Percentiles rank a stretch among this genome's conserved stretches.
Conservation (phyloP, 2,888 invertebrate genomes). For the Entomobrya proxima region DNA sequence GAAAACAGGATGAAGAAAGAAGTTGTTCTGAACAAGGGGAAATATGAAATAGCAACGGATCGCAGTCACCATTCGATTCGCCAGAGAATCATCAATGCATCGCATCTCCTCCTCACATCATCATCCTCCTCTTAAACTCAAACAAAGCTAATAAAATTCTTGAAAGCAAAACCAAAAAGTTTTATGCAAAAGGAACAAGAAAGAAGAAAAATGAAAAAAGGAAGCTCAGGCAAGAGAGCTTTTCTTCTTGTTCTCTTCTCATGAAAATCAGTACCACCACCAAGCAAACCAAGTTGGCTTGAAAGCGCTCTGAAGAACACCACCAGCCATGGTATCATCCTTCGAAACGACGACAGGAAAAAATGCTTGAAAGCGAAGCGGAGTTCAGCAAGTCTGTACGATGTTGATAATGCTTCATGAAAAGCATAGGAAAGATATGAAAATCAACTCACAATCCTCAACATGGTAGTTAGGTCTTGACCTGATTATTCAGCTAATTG, state of each 20-base stretch:
- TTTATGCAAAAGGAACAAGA: not conserved
- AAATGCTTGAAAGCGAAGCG: not conserved
- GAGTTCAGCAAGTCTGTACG: not conserved
- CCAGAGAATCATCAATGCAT: too few relatives aligned
- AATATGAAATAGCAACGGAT: not conserved
- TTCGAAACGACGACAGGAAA: not conserved
- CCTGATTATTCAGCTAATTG: slow-evolving; percentile 1
- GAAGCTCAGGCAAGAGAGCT: not conserved
- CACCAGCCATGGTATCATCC: not conserved
- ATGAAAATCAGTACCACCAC: not conserved
- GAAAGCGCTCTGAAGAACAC: too few relatives aligned
- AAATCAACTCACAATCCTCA: slow-evolving; percentile 51
- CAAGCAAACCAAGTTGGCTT: too few relatives aligned
- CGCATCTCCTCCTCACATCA: too few relatives aligned
- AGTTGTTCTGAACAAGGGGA: not conserved
- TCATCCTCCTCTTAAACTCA: not conserved
- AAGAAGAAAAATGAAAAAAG: not conserved
- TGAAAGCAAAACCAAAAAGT: not conserved
- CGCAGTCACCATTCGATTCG: too few relatives aligned
- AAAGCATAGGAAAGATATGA: slow-evolving; percentile 63
- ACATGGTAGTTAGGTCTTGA: slow-evolving; percentile 38
- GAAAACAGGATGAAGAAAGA: not conserved
- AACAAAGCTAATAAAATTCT: not conserved
- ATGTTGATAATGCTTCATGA: slow-evolving; percentile 46
- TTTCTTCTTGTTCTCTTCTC: not conserved